Conservation (phyloP, 2,113 vertebrate species). For the Dinomys branickii region DNA sequence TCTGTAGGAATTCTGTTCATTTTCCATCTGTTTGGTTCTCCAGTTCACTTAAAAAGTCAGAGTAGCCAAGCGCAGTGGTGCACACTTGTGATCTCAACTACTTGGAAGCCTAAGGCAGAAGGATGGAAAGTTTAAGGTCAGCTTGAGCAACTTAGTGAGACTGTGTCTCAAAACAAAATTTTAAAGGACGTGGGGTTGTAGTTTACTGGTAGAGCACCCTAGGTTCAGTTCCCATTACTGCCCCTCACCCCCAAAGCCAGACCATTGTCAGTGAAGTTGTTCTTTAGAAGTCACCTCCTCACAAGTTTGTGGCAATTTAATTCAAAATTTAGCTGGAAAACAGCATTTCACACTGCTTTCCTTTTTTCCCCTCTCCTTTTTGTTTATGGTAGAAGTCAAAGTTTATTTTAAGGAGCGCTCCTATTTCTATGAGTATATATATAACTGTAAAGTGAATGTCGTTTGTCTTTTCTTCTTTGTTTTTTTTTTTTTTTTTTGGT, state of each 20-base stretch:
- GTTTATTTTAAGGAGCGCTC: slow-evolving; percentile 64
- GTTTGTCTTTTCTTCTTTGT: neutral
- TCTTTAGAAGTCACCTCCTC: slow-evolving; percentile 69
- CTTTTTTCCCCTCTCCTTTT: neutral
- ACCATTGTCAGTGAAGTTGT: slow-evolving; percentile 63
- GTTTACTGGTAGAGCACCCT: neutral
- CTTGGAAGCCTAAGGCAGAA: neutral
- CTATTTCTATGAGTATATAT: slow-evolving; percentile 21
- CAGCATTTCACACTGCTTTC: slow-evolving; percentile 29
- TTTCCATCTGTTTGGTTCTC: slow-evolving; percentile 81
- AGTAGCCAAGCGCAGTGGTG: neutral
- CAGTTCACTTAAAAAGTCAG: slow-evolving; percentile 77
- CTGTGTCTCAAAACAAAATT: neutral
- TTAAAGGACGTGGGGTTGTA: neutral
- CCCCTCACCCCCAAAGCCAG: neutral
- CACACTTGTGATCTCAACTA: neutral
- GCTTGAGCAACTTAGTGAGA: neutral
- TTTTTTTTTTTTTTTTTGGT: too few relatives aligned
- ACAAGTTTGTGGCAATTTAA: slow-evolving; percentile 47
- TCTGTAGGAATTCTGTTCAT: slow-evolving; percentile 82
- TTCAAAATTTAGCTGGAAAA: slow-evolving; percentile 76
- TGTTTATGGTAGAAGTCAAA: slow-evolving; percentile 62
- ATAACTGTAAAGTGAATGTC: slow-evolving; percentile 46
- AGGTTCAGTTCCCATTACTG: neutral
- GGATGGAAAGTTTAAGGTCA: neutral